Conservation (phyloP, 2,797 vertebrate species). For the Taenioides sp. region DNA sequence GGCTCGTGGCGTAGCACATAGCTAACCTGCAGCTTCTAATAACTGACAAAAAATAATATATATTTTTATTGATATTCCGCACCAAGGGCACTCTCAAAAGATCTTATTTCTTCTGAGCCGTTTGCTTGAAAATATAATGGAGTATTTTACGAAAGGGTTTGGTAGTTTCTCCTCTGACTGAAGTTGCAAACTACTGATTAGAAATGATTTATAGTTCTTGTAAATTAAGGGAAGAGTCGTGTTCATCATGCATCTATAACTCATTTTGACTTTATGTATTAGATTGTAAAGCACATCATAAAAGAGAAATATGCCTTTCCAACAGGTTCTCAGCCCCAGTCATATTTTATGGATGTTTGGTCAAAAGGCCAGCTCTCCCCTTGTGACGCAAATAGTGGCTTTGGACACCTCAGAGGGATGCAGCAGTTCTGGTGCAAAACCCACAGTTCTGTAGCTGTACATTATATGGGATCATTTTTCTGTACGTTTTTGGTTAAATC, state of each 20-base stretch:
- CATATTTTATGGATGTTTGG: conserved; percentile 14
- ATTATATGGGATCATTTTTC: no score
- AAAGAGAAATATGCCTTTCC: conserved; percentile 19
- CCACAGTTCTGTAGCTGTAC: not conserved
- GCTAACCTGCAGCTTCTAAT: conserved; percentile 21
- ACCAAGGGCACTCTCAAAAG: conserved; percentile 16
- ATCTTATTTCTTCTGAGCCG: conserved; percentile 33
- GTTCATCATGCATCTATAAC: conserved; percentile 11
- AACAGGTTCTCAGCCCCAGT: conserved; percentile 10
- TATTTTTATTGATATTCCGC: conserved; percentile 29
- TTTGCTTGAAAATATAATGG: conserved; percentile 32
- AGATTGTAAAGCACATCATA: conserved; percentile 12
- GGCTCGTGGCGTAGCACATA: conserved; percentile 13
- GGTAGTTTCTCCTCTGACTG: conserved; percentile 30
- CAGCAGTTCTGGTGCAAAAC: not conserved
- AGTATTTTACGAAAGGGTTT: conserved; percentile 29
- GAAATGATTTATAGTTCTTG: conserved; percentile 26
- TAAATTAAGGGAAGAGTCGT: conserved; percentile 16
- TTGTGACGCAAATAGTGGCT: not conserved
- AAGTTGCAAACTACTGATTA: conserved; percentile 31
- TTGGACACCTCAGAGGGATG: conserved; percentile 1
- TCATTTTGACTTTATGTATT: conserved; percentile 19
- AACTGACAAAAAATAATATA: conserved; percentile 13
- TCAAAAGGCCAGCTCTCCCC: conserved; percentile 6
- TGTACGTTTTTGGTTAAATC: no score